These are phyloP conservation scores for Panzeria rudis DNA, from an alignment of 2,888 invertebrate genomes.

Conservation along the genomic window DNA sequence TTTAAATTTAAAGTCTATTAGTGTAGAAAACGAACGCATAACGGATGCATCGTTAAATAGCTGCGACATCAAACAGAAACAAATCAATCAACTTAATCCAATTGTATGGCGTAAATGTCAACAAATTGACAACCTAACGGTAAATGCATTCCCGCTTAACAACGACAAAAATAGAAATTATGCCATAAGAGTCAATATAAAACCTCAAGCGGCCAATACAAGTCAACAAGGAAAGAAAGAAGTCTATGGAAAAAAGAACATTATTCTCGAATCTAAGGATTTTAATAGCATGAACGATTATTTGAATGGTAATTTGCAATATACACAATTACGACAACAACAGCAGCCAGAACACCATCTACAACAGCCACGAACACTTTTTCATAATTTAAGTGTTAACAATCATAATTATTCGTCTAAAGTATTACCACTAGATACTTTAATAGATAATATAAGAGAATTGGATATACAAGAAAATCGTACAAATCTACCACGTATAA, in stretches of 20 bases:
- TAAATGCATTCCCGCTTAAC: conserved; percentile 43
- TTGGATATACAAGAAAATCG: conserved; percentile 77
- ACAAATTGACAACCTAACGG: conserved; percentile 21
- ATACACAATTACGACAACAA: conserved; percentile 63
- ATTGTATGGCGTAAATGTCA: conserved; percentile 50
- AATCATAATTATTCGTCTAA: conserved; percentile 48
- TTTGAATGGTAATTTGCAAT: conserved; percentile 73
- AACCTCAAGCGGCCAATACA: conserved; percentile 63
- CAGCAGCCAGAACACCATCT: conserved; percentile 22
- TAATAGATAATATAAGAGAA: conserved; percentile 78
- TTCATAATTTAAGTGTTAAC: conserved; percentile 2
- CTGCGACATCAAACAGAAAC: conserved; percentile 26
- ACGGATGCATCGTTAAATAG: conserved; percentile 58
- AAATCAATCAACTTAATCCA: conserved; percentile 61
- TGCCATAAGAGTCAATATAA: conserved; percentile 79
- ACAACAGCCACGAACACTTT: not conserved
- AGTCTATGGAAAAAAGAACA: conserved; percentile 36
- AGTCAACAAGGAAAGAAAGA: conserved; percentile 1
- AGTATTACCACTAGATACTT: conserved; percentile 49
- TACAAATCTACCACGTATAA: conserved; percentile 79
- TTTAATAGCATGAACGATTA: conserved; percentile 76
- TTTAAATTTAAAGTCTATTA: conserved; percentile 32
- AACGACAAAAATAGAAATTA: conserved; percentile 56
- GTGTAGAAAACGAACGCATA: conserved; percentile 42
- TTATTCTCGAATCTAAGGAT: conserved; percentile 19